Base-by-base conservation (phyloP, 1,140 invertebrate species). In the Drosophila carrolli region DNA sequence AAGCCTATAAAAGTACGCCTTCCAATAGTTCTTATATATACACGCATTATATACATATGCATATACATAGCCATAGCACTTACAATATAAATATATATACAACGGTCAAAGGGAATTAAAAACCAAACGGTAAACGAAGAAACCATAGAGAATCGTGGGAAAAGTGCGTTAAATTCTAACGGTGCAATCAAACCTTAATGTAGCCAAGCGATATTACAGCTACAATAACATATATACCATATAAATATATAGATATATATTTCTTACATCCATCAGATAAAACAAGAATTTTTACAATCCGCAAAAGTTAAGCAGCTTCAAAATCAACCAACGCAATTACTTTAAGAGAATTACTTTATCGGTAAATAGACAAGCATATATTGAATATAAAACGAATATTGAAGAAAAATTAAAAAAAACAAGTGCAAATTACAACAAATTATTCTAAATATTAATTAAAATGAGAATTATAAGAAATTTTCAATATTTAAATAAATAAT, bases 11-110 rank as follows among this genome's bases (percentile, higher is more conserved):
- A 85, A 62, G 48, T 82, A 78, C 83, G 82, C 82, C 83, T 86
- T 86, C 82, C 83, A 86, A 82, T 86, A 86, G 78, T 82, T 82
- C 66, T 63, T 82, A 82, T 77, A 85, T 81, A 84, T 80, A 81
- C 63, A 83, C 66, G 67, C 67, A 60, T 73, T 58, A 75, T 74
- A 72, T 58, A 61, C 47, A 54, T 67, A 59, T 61, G 58, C 43
- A 75, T 62, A 56, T 79, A 54, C 68, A 62, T 70, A 47, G 47
- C 58, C 58, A 62, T 77, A 84, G 79, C 71, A 76, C 56, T 46
- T 63, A 73, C 47, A 51, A 35, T 29, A 50, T 50, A 35, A 23
- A 58, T 61, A 74, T 59, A 51, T 37, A 68, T 73, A 73, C 72
- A 79, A 47, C 11, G 50, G 62, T 32, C 37, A 32, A 54, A 55